These are phyloP conservation scores for Anarrhichthys ocellatus DNA, from an alignment of 2,113 vertebrate species.

Conservation along the genomic window DNA sequence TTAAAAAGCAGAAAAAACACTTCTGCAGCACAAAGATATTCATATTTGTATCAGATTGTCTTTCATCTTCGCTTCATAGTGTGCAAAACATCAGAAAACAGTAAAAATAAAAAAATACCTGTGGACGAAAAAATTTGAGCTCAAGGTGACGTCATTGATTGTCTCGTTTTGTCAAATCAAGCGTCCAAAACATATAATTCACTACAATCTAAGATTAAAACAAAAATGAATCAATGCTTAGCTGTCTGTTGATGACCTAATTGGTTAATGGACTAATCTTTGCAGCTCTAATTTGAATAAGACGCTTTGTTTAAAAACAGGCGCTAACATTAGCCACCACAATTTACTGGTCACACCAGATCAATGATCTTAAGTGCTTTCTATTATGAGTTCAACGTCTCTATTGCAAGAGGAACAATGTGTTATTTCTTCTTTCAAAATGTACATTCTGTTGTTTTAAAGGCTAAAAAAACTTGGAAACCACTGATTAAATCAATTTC, in stretches of 20 bases:
- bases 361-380: background rate
- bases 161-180: background rate
- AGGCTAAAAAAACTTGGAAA: background rate
- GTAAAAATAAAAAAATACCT: background rate
- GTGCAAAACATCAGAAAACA: background rate
- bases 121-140: background rate
- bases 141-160: background rate
- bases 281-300: background rate
- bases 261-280: background rate
- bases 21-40: background rate
- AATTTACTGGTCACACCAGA: background rate
- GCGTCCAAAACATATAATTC: background rate
- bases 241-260: background rate
- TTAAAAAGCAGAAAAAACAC: background rate
- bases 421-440: slow-evolving; percentile 2
- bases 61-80: background rate
- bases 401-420: background rate
- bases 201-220: background rate
- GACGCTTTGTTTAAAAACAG: background rate
- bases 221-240: background rate
- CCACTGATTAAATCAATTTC: background rate
- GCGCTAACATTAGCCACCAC: background rate
- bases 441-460: background rate
- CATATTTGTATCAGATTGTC: background rate
- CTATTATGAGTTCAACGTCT: background rate